Base-by-base conservation (phyloP, 2,888 invertebrate species). In the Tiphia femorata region DNA sequence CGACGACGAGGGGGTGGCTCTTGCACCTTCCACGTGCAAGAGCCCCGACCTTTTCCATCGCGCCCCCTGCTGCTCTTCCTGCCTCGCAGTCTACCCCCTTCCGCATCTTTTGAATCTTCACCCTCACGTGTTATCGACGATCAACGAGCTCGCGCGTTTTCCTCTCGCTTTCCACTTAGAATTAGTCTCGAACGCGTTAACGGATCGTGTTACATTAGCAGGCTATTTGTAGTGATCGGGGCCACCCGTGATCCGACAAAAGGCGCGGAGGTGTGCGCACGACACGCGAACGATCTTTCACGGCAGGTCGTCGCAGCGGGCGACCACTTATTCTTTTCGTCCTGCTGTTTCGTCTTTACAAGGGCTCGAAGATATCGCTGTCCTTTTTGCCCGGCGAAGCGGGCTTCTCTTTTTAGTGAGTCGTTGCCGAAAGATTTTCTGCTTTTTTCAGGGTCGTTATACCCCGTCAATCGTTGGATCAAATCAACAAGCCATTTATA, bases 191-290 rank as follows among this genome's bases (percentile, higher is more conserved):
- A n/a, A n/a, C 63, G 52, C 53, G 61, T 50, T 58, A 53, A 59
- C 27, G 59, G 49, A 53, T 67, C 60, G 50, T 61, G 64, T 64
- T 61, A 62, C 64, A 72, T 72, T 73, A 73, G 67, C 72, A 72
- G 60, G 62, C 70, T 70, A 75, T 76, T 76, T 73, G 75, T 75
- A 73, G 67, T 64, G 71, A 69, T 70, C 65, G 58, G 54, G 38
- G 62, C 75, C 75, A 65, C 75, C 76, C 71, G 73, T 55, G 66
- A 75, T 27, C 57, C 58, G 47, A 71, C 69, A 69, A 72, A n/a
- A 64, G 62, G 59, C 61, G 53, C 58, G 58, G 66, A 72, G 67
- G 73, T 66, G 72, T 67, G 67, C 57, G 52, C 58, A 49, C 58
- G 63, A 17, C 17, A 49, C 42, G 51, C 50, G 52, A 61, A 64